A percentile compares a stretch with the other conserved stretches of the same genome.
Conservation (phyloP, 2,797 vertebrate species). For the Gymnocypris eckloni region DNA sequence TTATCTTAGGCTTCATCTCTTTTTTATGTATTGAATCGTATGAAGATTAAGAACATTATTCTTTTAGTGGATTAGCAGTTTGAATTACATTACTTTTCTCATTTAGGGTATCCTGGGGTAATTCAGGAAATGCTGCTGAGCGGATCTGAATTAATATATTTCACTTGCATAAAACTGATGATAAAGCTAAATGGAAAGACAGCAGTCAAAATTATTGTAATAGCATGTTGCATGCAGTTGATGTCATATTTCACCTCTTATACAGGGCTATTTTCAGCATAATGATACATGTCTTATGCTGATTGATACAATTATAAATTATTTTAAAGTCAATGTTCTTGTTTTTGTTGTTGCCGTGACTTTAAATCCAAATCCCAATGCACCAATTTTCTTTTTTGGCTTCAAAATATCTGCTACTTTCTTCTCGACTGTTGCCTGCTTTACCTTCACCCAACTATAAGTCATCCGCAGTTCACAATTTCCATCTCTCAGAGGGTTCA, state of each 20-base stretch:
- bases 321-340: neutral
- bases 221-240: neutral
- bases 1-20: neutral
- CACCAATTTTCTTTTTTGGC: constrained; percentile 5
- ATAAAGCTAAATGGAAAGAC: neutral
- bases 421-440: neutral
- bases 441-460: constrained; percentile 2
- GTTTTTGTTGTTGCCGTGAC: neutral
- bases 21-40: neutral
- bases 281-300: neutral
- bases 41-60: constrained; percentile 2
- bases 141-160: constrained; percentile 5
- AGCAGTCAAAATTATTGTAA: neutral
- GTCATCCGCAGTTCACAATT: neutral
- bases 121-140: neutral
- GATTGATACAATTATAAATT: neutral
- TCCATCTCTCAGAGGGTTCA: neutral
- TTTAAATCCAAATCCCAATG: neutral
- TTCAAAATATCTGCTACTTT: neutral
- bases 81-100: constrained; percentile 16
- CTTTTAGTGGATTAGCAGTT: neutral
- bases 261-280: neutral
- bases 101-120: constrained; percentile 1
- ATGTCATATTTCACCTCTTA: neutral
- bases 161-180: neutral